Percentiles rank a stretch among this genome's conserved stretches.
These are phyloP conservation scores for Prionailurus bengalensis DNA, from an alignment of 2,113 vertebrate genomes.

Conservation along the genomic window DNA sequence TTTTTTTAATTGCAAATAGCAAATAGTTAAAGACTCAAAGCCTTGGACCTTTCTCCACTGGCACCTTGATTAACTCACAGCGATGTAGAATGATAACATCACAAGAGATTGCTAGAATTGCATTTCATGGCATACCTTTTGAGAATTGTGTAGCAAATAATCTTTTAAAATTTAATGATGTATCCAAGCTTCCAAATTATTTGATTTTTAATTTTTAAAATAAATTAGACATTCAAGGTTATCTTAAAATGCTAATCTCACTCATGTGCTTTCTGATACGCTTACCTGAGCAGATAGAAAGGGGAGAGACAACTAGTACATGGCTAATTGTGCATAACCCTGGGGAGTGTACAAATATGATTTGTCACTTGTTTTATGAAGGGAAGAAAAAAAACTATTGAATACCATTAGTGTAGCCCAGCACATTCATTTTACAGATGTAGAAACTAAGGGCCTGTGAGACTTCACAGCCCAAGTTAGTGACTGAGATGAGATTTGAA, in stretches of 20 bases:
- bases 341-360: not conserved
- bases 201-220: constrained; percentile 61
- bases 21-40: not conserved
- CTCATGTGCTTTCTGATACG: not conserved
- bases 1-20: no score
- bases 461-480: not conserved
- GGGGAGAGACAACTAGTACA: not conserved
- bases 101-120: not conserved
- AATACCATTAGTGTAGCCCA: constrained; percentile 26
- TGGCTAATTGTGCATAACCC: constrained; percentile 42
- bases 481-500: constrained; percentile 36
- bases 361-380: constrained; percentile 57
- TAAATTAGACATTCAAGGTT: constrained; percentile 61
- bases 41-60: not conserved
- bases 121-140: constrained; percentile 15
- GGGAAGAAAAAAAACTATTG: not conserved
- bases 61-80: not conserved
- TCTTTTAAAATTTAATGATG: constrained; percentile 53
- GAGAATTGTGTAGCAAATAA: constrained; percentile 22
- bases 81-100: not conserved
- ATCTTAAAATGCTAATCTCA: constrained; percentile 57
- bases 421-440: constrained; percentile 46
- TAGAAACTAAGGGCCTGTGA: constrained; percentile 12
- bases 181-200: constrained; percentile 53
- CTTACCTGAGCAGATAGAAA: constrained; percentile 46